Conservation (phyloP, 1,140 invertebrate genomes). For the Bombus pascuorum region DNA sequence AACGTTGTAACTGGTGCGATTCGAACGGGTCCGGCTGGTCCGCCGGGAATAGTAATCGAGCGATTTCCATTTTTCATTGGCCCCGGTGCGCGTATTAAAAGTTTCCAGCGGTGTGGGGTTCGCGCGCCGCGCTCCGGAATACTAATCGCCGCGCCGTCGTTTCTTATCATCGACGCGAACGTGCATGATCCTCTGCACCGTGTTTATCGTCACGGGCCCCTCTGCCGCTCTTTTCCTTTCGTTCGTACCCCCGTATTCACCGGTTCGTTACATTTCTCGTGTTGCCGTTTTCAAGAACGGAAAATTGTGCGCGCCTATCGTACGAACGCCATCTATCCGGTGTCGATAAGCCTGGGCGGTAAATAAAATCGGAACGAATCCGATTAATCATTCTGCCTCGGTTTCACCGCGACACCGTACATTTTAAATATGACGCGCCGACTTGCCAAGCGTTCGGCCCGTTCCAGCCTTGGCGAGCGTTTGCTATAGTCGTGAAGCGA, state of each 20-base stretch:
- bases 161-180: constrained; percentile 47
- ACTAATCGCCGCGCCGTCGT: constrained; percentile 25
- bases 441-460: background rate
- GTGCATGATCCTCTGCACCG: background rate
- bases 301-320: no score
- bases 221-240: background rate
- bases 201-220: background rate
- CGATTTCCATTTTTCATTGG: constrained; percentile 54
- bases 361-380: background rate
- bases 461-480: background rate
- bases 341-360: background rate
- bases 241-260: background rate
- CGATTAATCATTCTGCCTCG: constrained; percentile 19
- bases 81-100: constrained; percentile 7
- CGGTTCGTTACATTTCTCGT: no score
- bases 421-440: constrained; percentile 11
- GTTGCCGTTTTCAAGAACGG: no score
- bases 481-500: constrained; percentile 21
- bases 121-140: constrained; percentile 29
- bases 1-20: constrained; percentile 36
- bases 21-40: constrained; percentile 24
- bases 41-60: constrained; percentile 44
- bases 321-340: background rate
- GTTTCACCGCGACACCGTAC: background rate
- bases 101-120: constrained; percentile 28